Evolutionary conservation across 2,113 vertebrate species (phyloP).

Genomic region (Sapayoa aenigma): DNA sequence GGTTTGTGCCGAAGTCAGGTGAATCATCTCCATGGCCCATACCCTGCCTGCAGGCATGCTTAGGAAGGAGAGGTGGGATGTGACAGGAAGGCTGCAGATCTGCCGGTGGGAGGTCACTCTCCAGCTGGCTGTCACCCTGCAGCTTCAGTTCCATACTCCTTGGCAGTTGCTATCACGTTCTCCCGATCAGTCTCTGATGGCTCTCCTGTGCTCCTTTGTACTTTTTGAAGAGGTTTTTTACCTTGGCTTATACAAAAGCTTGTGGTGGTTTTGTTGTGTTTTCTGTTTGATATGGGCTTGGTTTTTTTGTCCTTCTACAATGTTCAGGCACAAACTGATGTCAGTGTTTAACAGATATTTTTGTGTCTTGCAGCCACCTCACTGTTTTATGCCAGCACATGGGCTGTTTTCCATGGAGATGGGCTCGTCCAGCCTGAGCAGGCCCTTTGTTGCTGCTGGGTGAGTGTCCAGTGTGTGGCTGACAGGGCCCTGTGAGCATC

Average conservation of each 20-base stretch:
- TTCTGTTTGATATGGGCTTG: not conserved
- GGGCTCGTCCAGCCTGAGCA: not conserved
- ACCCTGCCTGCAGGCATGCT: not conserved
- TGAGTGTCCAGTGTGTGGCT: not conserved
- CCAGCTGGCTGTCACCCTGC: fast-evolving
- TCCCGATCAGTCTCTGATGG: not conserved
- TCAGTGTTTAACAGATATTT: not conserved
- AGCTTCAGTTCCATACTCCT: not conserved
- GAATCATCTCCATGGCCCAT: not conserved
- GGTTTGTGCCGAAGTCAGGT: not conserved
- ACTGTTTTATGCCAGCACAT: fast-evolving
- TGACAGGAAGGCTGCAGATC: not conserved
- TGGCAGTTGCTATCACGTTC: not conserved
- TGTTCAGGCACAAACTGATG: not conserved
- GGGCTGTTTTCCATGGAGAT: not conserved
- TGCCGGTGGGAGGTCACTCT: not conserved
- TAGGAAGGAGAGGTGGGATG: not conserved
- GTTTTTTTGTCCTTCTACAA: not conserved
- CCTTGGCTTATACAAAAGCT: not conserved
- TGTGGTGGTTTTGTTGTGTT: not conserved
- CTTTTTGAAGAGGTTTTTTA: not conserved
- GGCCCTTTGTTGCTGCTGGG: not conserved
- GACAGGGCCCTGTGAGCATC: not conserved
- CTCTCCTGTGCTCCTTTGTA: not conserved
- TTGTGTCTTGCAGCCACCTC: not conserved